These are phyloP conservation scores for Pseudomyrmex dendroicus DNA, from an alignment of 1,140 invertebrate genomes.

Conservation along the genomic window DNA sequence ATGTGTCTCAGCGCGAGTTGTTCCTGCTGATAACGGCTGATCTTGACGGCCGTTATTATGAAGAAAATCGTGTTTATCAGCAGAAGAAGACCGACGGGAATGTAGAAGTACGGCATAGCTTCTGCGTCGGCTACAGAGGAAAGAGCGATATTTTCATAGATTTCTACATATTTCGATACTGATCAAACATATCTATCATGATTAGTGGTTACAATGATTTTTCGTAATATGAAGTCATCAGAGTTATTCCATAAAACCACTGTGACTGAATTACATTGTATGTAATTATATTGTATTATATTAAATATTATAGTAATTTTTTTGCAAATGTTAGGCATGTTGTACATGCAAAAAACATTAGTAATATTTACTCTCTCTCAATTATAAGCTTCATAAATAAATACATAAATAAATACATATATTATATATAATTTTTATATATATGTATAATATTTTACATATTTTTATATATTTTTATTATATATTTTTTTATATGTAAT, in stretches of 20 bases:
- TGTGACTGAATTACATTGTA: not conserved
- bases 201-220: not conserved
- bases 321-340: too few relatives aligned
- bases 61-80: conserved; percentile 86
- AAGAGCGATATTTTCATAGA: conserved; percentile 2
- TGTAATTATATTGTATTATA: not conserved
- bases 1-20: conserved; percentile 77
- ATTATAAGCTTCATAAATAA: too few relatives aligned
- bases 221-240: not conserved
- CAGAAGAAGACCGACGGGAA: conserved; percentile 86
- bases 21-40: conserved; percentile 78
- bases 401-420: too few relatives aligned
- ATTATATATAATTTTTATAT: too few relatives aligned
- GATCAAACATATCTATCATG: not conserved
- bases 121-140: conserved; percentile 85
- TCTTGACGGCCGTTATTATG: conserved; percentile 83
- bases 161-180: not conserved
- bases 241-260: not conserved
- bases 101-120: conserved; percentile 88
- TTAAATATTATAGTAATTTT: too few relatives aligned
- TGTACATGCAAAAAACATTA: too few relatives aligned
- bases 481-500: too few relatives aligned
- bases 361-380: too few relatives aligned
- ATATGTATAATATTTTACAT: too few relatives aligned
- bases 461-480: too few relatives aligned